Conservation (phyloP, 2,113 vertebrate species). For the Nannospalax galili region DNA sequence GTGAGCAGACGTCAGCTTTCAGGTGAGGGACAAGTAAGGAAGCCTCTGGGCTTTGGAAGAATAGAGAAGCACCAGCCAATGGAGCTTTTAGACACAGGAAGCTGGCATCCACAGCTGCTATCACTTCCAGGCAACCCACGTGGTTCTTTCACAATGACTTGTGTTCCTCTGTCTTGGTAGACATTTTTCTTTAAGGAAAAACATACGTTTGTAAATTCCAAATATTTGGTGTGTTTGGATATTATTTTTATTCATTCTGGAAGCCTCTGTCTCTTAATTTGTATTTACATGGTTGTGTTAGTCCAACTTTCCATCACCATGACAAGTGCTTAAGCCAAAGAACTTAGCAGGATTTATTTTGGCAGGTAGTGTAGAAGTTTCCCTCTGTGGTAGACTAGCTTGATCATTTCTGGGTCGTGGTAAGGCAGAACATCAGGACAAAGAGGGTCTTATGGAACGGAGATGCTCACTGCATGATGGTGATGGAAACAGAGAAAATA, state of each 20-base stretch:
- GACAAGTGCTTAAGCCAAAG: neutral
- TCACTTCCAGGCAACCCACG: neutral
- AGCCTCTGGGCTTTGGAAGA: neutral
- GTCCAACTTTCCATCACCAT: neutral
- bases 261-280: neutral
- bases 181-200: neutral
- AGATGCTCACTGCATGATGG: neutral
- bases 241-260: neutral
- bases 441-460: no score
- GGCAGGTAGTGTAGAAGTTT: neutral
- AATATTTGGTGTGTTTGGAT: neutral
- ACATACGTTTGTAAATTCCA: neutral
- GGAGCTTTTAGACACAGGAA: neutral
- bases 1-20: neutral
- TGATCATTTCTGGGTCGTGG: neutral
- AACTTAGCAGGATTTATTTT: no score
- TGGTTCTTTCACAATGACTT: neutral
- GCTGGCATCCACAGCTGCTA: neutral
- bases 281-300: neutral
- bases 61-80: neutral
- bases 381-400: no score
- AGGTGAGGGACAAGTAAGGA: neutral
- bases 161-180: neutral
- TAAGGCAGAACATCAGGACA: neutral
- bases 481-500: no score